Evolutionary conservation across 2,797 vertebrate genomes (phyloP), one percentile per base, ranked within the genome.

Genomic region (Pempheris klunzingeri): DNA sequence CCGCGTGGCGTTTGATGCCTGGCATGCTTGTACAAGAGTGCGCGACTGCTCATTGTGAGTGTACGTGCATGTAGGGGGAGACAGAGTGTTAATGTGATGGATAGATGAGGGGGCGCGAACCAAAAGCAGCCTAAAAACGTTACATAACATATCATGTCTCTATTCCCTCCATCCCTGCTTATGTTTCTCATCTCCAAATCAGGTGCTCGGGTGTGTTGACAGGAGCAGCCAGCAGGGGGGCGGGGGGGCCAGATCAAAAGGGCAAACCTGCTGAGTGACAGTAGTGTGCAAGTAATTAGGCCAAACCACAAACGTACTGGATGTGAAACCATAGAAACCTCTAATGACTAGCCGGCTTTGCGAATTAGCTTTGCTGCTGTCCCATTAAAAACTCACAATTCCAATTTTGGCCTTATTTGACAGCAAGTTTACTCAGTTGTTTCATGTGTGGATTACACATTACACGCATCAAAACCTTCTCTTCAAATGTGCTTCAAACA

Each of bases 1-100:
- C 77, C 74, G 74, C 89, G 78, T 73, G 77, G 55, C 26, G 69
- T 92, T 92, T 94, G 91, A 93, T 90, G 90, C 67, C 60, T 66
- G 71, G 62, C 61, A 10, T 52, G 63, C 72, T 67, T 65, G 70
- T 70, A 77, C 66, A 62, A 30, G 58, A 70, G 63, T 26, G 38
- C 47, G 71, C 6, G 30, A 36, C 24, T 80, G 71, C 55, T 50
- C 57, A 68, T 44, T 73, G 73, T 22, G 43, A 22, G 55, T 75
- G 68, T 53, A 57, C 4, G 38, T 1, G 20, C 14, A 7, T 41
- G 60, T 38, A 77, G 52, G 59, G 61, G 63, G 32, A 69, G 22
- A 58, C 49, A 46, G 50, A 81, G 75, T 32, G 72, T 69, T 60
- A 52, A 39, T 44, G 66, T 77, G 86, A 81, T 78, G 59, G 67